Evolutionary conservation across 1,140 invertebrate species (phyloP), one percentile per base, ranked within the genome.

Genomic region (Leptestheria dahalacensis): DNA sequence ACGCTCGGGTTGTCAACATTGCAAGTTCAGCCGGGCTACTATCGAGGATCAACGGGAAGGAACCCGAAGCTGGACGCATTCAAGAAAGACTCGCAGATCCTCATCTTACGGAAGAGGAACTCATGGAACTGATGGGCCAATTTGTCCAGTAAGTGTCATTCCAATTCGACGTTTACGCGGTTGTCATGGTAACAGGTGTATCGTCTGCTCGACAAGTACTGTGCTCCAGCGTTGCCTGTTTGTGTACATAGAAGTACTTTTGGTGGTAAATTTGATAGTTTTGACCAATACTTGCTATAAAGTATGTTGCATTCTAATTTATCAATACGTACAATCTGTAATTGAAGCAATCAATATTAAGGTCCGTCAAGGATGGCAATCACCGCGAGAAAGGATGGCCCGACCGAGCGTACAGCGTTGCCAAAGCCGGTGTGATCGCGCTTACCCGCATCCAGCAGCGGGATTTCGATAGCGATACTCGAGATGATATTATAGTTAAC

Each of bases 1-100:
- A 82, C 66, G 83, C 80, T 3, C 77, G 82, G 69, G 82, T 90
- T 20, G 80, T 86, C 0, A 85, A 87, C 70, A 61, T 90, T 1
- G 86, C 84, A 0, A 88, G 85, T 70, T 78, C 77, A 26, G 65
- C 63, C 9, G 84, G 84, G 21, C 79, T 78, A 66, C 67, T 83
- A 25, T 73, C 69, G 18, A 66, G 66, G 51, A 79, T 78, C 67
- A 78, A 79, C 3, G 62, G 66, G 23, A 56, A 60, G 24, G 71
- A 72, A 41, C 67, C 71, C 10, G 64, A 66, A 29, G 62, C 66
- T 24, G 57, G 60, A 24, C 70, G 72, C 28, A 46, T 46, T 10
- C n/a, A 29, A 2, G 66, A 82, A 2, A 71, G 75, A 53, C 74
- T 86, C 10, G 65, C 71, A 10, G 70, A 77, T 64, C 69, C 73